These are phyloP conservation scores for Callyntrura guangdongensis DNA, from an alignment of 2,888 invertebrate species.

Conservation along the genomic window DNA sequence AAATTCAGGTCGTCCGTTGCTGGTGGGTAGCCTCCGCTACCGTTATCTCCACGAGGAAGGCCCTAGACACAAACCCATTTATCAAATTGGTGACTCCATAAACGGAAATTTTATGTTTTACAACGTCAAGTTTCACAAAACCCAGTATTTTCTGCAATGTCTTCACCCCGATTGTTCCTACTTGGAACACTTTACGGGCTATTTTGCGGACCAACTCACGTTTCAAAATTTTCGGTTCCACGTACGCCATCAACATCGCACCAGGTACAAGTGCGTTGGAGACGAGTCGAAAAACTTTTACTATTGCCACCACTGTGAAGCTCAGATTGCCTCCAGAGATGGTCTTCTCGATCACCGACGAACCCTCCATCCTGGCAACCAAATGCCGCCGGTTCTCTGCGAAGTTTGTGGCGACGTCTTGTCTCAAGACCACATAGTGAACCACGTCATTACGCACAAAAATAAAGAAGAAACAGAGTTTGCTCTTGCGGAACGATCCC, in stretches of 20 bases:
- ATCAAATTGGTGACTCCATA: not conserved
- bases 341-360: not conserved
- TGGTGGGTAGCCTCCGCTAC: too few relatives aligned
- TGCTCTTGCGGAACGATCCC: not conserved
- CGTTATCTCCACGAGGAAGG: too few relatives aligned
- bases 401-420: not conserved
- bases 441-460: not conserved
- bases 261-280: not conserved
- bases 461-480: not conserved
- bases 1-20: too few relatives aligned
- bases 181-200: not conserved
- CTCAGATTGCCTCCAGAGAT: not conserved
- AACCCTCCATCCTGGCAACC: not conserved
- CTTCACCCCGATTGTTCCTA: not conserved
- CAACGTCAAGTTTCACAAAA: conserved; percentile 4
- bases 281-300: not conserved
- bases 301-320: not conserved
- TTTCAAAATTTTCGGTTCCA: not conserved
- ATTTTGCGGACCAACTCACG: not conserved
- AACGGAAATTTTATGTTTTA: not conserved
- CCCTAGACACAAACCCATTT: not conserved
- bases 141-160: not conserved
- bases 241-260: not conserved
- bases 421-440: not conserved
- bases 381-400: not conserved